Base-by-base conservation (phyloP, 2,113 vertebrate species). In the Baryphthengus martii region DNA sequence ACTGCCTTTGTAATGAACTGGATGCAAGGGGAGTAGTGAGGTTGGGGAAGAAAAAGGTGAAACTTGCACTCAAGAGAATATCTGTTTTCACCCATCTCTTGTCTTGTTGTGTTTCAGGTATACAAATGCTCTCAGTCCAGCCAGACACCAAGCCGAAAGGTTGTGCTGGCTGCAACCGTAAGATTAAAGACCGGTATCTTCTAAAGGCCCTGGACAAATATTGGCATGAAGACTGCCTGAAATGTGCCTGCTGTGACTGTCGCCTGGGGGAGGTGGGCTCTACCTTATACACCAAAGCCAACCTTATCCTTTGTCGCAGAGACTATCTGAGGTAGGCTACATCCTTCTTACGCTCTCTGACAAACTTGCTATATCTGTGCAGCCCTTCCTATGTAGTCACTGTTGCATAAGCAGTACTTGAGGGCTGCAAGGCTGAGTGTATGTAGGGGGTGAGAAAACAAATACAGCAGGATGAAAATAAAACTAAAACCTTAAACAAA, bases 101-200 rank as follows among this genome's bases (percentile, higher is more conserved):
- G 20, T 96, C 50, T 88, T 67, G 2, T 28, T 95, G 78, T 80
- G 0, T 95, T 96, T 93, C 93, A 96, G 99, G 99, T 99, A 99
- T 99, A 99, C 99, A 99, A 99, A 99, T 99, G 99, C 99, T 99
- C 98, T 99, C 99, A 98, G 99, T 99, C 97, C 99, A 99, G 99
- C 99, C 99, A 98, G 99, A 99, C 99, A 99, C 99, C 98, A 99
- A 99, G 98, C 99, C 99, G 97, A 99, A 99, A 98, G 99, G 99
- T 99, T 99, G 99, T 99, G 99, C 99, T 99, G 99, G 99, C 99
- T 99, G 99, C 98, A 99, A 99, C 99, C 99, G 99, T 97, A 99
- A 99, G 98, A 99, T 99, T 98, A 99, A 99, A 98, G 99, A 99
- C 98, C 98, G 99, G 74, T 99, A 99, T 98, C 98, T 99, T 91